phyloP scores from a whole-genome alignment of 2,113 vertebrate genomes.

The Lynx canadensis region DNA sequence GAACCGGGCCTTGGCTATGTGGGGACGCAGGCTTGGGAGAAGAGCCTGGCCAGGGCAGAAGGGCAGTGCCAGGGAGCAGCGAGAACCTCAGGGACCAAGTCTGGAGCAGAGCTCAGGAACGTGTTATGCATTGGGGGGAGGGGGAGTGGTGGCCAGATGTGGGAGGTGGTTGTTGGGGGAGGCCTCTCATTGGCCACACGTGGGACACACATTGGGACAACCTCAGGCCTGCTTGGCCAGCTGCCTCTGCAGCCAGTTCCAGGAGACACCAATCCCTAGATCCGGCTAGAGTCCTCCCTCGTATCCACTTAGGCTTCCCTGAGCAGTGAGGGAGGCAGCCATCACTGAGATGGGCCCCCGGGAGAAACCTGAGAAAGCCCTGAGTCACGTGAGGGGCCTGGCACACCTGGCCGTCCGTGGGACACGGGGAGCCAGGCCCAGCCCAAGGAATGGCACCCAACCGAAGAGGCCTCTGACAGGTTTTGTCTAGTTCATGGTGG shows the following conservation, averaged over 20 bases:
- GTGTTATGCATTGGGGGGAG: neutral
- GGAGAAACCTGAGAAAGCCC: slow-evolving; percentile 9
- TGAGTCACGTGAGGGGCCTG: neutral
- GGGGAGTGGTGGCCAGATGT: neutral
- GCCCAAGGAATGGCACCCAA: neutral
- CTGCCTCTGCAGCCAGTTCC: neutral
- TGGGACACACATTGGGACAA: neutral
- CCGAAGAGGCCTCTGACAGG: fast-evolving
- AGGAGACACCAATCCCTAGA: neutral
- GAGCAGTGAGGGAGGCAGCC: neutral
- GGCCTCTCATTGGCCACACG: neutral
- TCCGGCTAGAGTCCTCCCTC: neutral
- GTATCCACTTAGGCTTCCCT: neutral
- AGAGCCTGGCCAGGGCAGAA: neutral
- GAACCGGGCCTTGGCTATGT: neutral
- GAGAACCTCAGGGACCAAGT: neutral
- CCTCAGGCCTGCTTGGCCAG: neutral
- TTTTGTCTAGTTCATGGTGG: neutral
- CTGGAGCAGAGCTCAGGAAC: neutral
- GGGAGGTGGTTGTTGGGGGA: neutral
- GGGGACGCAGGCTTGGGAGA: neutral
- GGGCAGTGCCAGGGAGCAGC: neutral
- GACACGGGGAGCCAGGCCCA: neutral
- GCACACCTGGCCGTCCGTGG: neutral
- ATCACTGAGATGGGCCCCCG: neutral